Conservation (phyloP, 2,888 invertebrate genomes). For the Nezara viridula region DNA sequence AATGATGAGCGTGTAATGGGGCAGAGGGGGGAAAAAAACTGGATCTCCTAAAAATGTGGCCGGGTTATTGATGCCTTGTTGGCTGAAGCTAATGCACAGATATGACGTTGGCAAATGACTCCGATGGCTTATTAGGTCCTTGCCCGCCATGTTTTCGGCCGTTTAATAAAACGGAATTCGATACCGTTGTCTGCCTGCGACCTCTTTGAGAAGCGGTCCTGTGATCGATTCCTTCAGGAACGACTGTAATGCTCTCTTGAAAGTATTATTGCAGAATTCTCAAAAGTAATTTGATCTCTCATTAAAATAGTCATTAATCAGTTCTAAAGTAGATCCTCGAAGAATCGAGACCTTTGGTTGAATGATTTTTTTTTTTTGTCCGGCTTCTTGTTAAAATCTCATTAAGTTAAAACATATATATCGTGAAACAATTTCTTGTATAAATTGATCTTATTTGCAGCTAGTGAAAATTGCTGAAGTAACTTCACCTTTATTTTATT, state of each 20-base stretch:
- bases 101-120: conserved; percentile 46
- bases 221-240: neutral
- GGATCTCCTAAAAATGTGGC: conserved; percentile 31
- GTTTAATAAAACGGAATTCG: conserved; percentile 45
- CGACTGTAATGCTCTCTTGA: neutral
- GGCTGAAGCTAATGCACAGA: conserved; percentile 29
- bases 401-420: too few relatives aligned
- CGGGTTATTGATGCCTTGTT: conserved; percentile 43
- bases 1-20: neutral
- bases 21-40: neutral
- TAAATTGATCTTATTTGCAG: too few relatives aligned
- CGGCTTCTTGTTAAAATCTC: too few relatives aligned
- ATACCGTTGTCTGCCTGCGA: conserved; percentile 1
- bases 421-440: too few relatives aligned
- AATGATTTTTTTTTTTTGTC: too few relatives aligned
- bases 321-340: too few relatives aligned
- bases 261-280: too few relatives aligned
- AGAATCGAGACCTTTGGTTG: too few relatives aligned
- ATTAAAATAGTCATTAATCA: too few relatives aligned
- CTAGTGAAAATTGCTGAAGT: too few relatives aligned
- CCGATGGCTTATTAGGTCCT: conserved; percentile 13
- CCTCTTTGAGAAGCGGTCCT: neutral
- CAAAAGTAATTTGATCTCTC: too few relatives aligned
- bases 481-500: too few relatives aligned
- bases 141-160: neutral